These are phyloP conservation scores for Pissodes strobi DNA, from an alignment of 1,140 invertebrate species.

Conservation along the genomic window DNA sequence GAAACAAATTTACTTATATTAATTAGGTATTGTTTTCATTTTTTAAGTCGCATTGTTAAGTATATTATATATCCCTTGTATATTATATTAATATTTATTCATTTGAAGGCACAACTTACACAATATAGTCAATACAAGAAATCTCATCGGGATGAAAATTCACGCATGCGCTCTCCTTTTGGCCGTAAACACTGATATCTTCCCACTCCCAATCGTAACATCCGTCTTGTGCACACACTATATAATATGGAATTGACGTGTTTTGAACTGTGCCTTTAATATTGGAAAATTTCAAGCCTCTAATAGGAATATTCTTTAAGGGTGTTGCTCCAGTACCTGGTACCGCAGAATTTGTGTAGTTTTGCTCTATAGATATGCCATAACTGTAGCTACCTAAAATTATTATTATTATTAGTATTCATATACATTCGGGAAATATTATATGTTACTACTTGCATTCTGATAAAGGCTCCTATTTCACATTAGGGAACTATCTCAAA, in stretches of 20 bases:
- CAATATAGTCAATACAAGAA: conserved; percentile 10
- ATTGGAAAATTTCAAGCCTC: conserved; percentile 2
- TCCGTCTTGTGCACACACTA: conserved; percentile 14
- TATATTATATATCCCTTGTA: not conserved
- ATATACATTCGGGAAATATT: no score
- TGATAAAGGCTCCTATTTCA: no score
- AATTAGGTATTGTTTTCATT: no score
- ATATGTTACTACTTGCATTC: no score
- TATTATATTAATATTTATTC: not conserved
- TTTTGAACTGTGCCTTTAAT: conserved; percentile 4
- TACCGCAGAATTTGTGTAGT: conserved; percentile 15
- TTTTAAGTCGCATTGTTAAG: no score
- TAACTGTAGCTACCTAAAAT: conserved; percentile 17
- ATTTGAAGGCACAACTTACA: not conserved
- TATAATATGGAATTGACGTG: conserved; percentile 4
- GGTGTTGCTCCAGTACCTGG: conserved; percentile 2
- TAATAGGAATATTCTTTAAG: conserved; percentile 13
- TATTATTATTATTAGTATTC: no score
- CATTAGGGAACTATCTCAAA: no score
- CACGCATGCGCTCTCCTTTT: conserved; percentile 7
- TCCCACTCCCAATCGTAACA: conserved; percentile 17
- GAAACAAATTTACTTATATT: no score
- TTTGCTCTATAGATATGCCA: conserved; percentile 19
- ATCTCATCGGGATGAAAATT: conserved; percentile 16
- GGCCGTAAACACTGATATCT: conserved; percentile 3